These are phyloP conservation scores for Corythaeola cristata DNA, from an alignment of 2,113 vertebrate genomes.

Conservation along the genomic window DNA sequence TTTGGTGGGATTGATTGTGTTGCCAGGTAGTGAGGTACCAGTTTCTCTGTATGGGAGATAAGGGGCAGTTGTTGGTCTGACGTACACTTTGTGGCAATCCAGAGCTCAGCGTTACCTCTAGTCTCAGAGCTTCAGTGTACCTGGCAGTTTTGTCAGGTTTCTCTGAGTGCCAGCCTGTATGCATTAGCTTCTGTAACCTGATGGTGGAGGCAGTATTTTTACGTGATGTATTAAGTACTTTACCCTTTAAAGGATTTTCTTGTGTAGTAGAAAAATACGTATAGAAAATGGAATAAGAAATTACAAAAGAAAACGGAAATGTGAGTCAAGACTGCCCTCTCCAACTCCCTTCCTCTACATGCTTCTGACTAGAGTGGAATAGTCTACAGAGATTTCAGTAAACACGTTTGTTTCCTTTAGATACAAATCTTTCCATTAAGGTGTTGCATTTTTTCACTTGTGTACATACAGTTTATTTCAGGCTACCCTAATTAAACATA, in stretches of 20 bases:
- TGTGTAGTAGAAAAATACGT: neutral
- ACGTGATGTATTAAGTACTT: neutral
- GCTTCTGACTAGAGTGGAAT: neutral
- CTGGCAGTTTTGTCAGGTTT: neutral
- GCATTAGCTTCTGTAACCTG: neutral
- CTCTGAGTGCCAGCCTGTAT: neutral
- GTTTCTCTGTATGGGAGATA: neutral
- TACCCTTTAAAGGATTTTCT: neutral
- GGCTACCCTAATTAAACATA: neutral
- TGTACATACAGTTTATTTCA: neutral
- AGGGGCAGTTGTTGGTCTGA: neutral
- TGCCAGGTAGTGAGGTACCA: neutral
- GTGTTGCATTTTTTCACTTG: neutral
- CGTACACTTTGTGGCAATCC: rapidly evolving
- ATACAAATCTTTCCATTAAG: neutral
- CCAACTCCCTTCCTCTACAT: neutral
- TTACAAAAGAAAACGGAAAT: neutral
- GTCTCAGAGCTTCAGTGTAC: neutral
- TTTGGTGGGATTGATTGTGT: neutral
- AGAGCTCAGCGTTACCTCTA: neutral
- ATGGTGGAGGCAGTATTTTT: neutral
- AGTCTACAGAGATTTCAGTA: neutral
- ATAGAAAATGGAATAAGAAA: neutral
- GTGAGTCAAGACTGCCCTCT: neutral
- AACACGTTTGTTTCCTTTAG: neutral